Conservation (phyloP, 2,888 invertebrate species). For the Molorchus minor region DNA sequence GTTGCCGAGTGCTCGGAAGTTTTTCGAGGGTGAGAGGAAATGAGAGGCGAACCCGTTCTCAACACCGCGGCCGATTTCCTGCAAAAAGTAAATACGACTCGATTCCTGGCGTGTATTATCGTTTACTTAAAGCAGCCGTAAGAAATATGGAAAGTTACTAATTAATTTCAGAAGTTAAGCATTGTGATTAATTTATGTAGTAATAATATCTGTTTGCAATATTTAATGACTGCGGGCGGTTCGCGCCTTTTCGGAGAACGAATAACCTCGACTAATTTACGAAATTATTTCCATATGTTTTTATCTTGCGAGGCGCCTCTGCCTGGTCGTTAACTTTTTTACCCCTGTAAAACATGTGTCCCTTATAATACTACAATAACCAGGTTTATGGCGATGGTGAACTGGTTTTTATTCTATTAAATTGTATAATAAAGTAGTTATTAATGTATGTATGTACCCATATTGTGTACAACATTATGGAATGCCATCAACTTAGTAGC, state of each 20-base stretch:
- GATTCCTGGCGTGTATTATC: constrained; percentile 58
- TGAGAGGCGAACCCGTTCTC: constrained; percentile 56
- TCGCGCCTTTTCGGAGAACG: constrained; percentile 31
- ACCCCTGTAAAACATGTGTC: constrained; percentile 17
- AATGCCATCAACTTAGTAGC: too few species aligned
- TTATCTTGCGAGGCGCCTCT: constrained; percentile 34
- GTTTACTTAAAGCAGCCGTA: constrained; percentile 59
- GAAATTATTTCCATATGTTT: constrained; percentile 47
- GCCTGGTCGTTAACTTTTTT: constrained; percentile 20
- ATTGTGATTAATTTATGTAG: constrained; percentile 44
- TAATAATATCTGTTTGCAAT: constrained; percentile 52
- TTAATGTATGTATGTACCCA: too few species aligned
- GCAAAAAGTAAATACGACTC: constrained; percentile 52
- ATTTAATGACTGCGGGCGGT: constrained; percentile 46
- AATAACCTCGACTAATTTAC: constrained; percentile 44
- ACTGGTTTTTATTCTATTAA: too few species aligned
- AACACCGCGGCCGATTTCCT: constrained; percentile 32
- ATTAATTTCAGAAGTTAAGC: constrained; percentile 57
- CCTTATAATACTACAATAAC: too few species aligned
- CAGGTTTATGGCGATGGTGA: too few species aligned
- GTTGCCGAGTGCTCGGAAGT: constrained; percentile 55
- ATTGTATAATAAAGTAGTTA: too few species aligned
- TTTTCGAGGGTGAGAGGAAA: constrained; percentile 59
- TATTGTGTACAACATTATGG: too few species aligned
- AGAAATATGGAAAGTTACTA: constrained; percentile 59